Evolutionary conservation across 2,797 vertebrate species (phyloP).

Genomic region (Microhierax caerulescens): DNA sequence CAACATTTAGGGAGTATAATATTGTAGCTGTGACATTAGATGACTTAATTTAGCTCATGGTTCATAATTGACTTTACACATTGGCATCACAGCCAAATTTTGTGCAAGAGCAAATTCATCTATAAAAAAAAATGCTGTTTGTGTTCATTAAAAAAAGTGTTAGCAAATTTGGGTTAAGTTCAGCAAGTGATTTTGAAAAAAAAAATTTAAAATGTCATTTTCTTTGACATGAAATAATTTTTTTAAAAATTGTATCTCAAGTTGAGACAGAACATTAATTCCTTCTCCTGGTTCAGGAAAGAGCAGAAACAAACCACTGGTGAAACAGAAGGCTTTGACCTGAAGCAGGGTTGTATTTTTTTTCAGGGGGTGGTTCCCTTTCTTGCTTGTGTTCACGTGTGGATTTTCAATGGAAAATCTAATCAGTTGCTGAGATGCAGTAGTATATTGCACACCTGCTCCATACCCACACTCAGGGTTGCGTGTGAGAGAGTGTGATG

Average conservation of each 20-base stretch:
- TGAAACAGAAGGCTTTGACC: not conserved
- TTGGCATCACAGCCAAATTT: slow-evolving; percentile 26
- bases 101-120: slow-evolving; percentile 16
- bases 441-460: not conserved
- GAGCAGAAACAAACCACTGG: not conserved
- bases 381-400: not conserved
- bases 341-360: not conserved
- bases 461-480: not conserved
- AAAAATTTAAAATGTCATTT: not conserved
- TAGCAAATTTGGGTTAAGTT: not conserved
- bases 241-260: not conserved
- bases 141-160: slow-evolving; percentile 20
- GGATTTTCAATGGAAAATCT: not conserved
- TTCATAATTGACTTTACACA: slow-evolving; percentile 40
- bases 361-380: not conserved
- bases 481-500: not conserved
- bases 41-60: slow-evolving; percentile 53
- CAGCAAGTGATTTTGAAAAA: not conserved
- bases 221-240: not conserved
- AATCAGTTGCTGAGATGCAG: not conserved
- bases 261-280: not conserved
- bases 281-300: not conserved
- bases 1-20: slow-evolving; percentile 26
- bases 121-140: slow-evolving; percentile 1
- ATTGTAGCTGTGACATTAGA: slow-evolving; percentile 31